Evolutionary conservation across 2,888 invertebrate genomes (phyloP), one percentile per base, ranked within the genome.

Genomic region (Clepsis dumicolana): DNA sequence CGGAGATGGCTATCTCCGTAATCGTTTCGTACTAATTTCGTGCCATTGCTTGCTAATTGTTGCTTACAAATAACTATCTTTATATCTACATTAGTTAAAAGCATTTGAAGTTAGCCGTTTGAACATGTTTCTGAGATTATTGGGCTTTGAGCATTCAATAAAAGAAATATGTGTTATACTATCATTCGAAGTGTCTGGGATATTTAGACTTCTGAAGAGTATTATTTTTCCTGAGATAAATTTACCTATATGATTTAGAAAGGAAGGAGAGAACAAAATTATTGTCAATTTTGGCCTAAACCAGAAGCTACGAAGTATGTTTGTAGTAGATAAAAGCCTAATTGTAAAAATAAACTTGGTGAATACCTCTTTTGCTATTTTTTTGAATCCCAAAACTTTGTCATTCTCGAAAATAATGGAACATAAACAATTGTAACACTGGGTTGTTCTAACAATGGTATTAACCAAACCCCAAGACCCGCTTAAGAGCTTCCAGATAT

Each of bases 21-120:
- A 89, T 90, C 81, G 87, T 80, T 89, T 85, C 83, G 75, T 78
- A 83, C 84, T 85, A 87, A 89, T 86, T 85, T 77, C 81, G 79
- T 75, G 76, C 70, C 70, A 68, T 65, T 64, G 67, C 66, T 54
- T 65, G 66, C 70, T 71, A 70, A 72, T 70, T 72, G 68, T 72
- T 80, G 79, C 85, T 85, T 81, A 85, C 83, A 82, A 81, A 79
- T 75, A 79, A 70, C 64, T 64, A 74, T 74, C 76, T 79, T 82
- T 78, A 74, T 77, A 73, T 76, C 73, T 73, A 74, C 74, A 77
- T 76, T 77, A 56, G 64, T 27, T 50, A 16, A 62, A 63, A 21
- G 57, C 21, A 24, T 35, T 38, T 24, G 38, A 24, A 24, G 4
- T 35, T 18, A 54, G 29, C 1, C 48, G 21, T 48, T 53, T 29